These are phyloP conservation scores for Peromyscus nudipes DNA, from an alignment of 2,797 vertebrate genomes.

Conservation along the genomic window DNA sequence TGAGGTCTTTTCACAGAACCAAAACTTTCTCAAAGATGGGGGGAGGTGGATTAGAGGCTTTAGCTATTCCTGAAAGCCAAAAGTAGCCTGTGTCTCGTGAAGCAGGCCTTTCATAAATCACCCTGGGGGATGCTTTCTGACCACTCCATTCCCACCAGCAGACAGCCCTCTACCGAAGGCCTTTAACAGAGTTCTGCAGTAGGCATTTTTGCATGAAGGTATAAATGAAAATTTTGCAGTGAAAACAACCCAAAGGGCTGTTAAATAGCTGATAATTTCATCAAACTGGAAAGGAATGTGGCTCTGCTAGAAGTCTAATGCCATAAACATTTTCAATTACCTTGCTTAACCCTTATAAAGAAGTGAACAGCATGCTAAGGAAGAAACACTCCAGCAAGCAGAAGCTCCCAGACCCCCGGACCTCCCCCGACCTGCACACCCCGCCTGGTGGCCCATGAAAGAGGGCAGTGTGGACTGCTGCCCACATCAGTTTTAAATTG, in stretches of 20 bases:
- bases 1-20: not conserved
- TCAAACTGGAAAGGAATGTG: constrained; percentile 51
- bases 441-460: not conserved
- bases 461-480: constrained; percentile 33
- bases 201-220: constrained; percentile 71
- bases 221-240: constrained; percentile 77
- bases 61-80: not conserved
- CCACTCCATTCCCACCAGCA: not conserved
- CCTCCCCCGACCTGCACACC: not conserved
- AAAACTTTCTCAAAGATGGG: constrained; percentile 41
- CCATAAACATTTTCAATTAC: constrained; percentile 80
- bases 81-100: not conserved
- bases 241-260: constrained; percentile 78
- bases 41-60: not conserved
- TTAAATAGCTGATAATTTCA: constrained; percentile 84
- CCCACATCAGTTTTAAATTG: constrained; percentile 80
- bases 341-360: constrained; percentile 74
- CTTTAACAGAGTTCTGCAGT: not conserved
- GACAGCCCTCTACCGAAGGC: not conserved
- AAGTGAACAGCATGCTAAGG: constrained; percentile 41
- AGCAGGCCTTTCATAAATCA: not conserved
- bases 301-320: constrained; percentile 67
- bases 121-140: not conserved
- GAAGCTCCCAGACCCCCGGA: not conserved
- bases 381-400: not conserved